These are phyloP conservation scores for Willowsia nigromaculata DNA, from an alignment of 2,888 invertebrate species.

Conservation along the genomic window DNA sequence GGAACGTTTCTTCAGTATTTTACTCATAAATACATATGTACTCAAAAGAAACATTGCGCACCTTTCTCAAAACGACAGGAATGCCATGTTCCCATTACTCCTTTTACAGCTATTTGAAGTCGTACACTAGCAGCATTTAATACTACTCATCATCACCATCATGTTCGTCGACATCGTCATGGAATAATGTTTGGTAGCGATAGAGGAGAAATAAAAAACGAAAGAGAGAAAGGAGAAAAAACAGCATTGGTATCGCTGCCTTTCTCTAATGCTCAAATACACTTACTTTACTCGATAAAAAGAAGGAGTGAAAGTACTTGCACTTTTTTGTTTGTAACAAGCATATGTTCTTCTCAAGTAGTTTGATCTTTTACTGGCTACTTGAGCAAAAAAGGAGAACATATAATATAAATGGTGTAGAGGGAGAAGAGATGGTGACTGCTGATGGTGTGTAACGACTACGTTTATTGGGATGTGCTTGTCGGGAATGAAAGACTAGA, in stretches of 20 bases:
- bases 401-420: slow-evolving; percentile 54
- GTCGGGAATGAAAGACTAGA: slow-evolving; percentile 43
- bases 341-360: slow-evolving; percentile 36
- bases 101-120: not conserved
- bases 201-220: not conserved
- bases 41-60: not conserved
- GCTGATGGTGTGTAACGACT: slow-evolving; percentile 64
- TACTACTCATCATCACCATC: slow-evolving; percentile 3
- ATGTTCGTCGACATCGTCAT: not conserved
- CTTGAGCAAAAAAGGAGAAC: slow-evolving; percentile 34
- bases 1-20: too few species aligned
- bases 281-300: not conserved
- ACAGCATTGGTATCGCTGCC: not conserved
- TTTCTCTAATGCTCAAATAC: not conserved
- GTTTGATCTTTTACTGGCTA: slow-evolving; percentile 51
- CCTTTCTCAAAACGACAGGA: not conserved
- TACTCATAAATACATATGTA: not conserved
- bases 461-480: slow-evolving; percentile 69
- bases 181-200: not conserved
- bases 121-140: not conserved
- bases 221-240: too few species aligned
- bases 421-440: slow-evolving; percentile 39
- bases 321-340: slow-evolving; percentile 14
- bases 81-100: not conserved
- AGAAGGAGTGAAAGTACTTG: not conserved